A percentile compares a stretch with the other conserved stretches of the same genome.
These are phyloP conservation scores for Phyllostomus discolor DNA, from an alignment of 2,113 vertebrate species.

Conservation along the genomic window DNA sequence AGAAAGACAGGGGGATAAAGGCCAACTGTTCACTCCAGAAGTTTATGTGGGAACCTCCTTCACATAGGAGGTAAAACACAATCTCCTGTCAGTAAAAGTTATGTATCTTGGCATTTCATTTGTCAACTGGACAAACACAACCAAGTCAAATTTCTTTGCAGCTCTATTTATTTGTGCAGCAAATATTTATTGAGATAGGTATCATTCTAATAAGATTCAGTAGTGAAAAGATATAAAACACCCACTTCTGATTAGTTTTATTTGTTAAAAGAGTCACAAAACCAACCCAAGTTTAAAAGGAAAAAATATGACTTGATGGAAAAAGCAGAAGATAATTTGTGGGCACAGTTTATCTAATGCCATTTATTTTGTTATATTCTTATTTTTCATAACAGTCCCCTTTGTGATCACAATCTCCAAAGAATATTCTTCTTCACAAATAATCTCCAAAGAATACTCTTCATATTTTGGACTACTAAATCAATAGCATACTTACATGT, in stretches of 20 bases:
- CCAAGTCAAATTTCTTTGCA: background rate
- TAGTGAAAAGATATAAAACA: background rate
- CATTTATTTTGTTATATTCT: background rate
- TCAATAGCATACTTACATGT: background rate
- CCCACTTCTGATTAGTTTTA: background rate
- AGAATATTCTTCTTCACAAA: too few relatives aligned
- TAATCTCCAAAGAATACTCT: too few relatives aligned
- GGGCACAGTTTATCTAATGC: background rate
- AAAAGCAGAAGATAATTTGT: background rate
- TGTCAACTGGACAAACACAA: background rate
- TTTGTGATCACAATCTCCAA: too few relatives aligned
- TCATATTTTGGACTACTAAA: background rate
- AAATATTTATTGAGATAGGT: background rate
- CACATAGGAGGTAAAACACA: background rate
- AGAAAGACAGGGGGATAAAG: background rate
- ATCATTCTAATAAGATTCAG: background rate
- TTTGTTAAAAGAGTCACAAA: background rate
- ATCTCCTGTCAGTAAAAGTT: background rate
- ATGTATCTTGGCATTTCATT: background rate
- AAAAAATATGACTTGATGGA: background rate
- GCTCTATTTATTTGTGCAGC: background rate
- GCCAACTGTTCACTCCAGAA: background rate
- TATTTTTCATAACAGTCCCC: too few relatives aligned
- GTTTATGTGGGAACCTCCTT: background rate
- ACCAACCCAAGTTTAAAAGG: background rate